These are phyloP conservation scores for Phenganax subtilis DNA, from an alignment of 92 coral and sea anemone species.

Conservation along the genomic window DNA sequence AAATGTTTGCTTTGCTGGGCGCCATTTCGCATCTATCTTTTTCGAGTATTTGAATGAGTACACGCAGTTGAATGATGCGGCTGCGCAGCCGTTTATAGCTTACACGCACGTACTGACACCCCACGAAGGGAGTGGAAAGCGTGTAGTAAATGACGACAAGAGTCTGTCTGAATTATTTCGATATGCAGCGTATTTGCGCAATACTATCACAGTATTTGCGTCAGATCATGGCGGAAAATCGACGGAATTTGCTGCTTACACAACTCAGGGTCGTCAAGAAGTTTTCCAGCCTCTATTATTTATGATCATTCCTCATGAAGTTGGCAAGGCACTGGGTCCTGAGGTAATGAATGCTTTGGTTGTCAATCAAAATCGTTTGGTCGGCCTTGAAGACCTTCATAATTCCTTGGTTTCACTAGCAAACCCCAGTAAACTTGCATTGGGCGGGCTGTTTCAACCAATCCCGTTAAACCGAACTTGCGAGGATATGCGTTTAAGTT, in stretches of 20 bases:
- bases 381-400: conserved; percentile 68
- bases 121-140: conserved; percentile 69
- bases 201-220: conserved; percentile 23
- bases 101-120: conserved; percentile 88
- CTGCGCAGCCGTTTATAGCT: conserved; percentile 58
- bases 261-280: conserved; percentile 18
- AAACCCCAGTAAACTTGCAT: neutral
- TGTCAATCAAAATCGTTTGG: conserved; percentile 69
- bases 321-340: conserved; percentile 60
- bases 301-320: conserved; percentile 76
- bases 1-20: conserved; percentile 63
- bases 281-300: conserved; percentile 79
- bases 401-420: conserved; percentile 50
- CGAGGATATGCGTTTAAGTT: conserved; percentile 56
- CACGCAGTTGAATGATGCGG: conserved; percentile 43
- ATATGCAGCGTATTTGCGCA: conserved; percentile 4
- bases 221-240: conserved; percentile 22
- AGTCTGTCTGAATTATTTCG: conserved; percentile 1
- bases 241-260: neutral
- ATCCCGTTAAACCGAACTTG: conserved; percentile 77
- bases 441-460: conserved; percentile 62
- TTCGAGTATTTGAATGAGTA: conserved; percentile 55
- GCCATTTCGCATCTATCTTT: conserved; percentile 57
- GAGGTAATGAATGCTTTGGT: conserved; percentile 59
- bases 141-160: conserved; percentile 46